Conservation (phyloP, 2,888 invertebrate species). For the Pandemis heparana region DNA sequence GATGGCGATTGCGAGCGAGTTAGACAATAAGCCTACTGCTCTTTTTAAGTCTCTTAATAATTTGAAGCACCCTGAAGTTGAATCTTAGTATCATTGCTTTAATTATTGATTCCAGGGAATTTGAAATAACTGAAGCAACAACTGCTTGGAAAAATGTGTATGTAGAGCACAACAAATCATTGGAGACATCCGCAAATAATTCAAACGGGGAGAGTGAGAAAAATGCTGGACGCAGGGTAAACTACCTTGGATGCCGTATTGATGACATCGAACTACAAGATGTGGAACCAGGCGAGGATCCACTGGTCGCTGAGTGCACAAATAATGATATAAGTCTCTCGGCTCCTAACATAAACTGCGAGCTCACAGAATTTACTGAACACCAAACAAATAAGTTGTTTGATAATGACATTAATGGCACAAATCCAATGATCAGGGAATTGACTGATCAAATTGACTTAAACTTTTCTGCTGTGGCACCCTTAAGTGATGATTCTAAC, state of each 20-base stretch:
- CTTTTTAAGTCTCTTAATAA: not conserved
- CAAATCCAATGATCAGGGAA: slow-evolving; percentile 58
- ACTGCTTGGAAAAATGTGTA: slow-evolving; percentile 81
- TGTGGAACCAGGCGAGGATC: slow-evolving; percentile 55
- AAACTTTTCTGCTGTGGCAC: slow-evolving; percentile 68
- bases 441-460: slow-evolving; percentile 66
- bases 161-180: slow-evolving; percentile 76
- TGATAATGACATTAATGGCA: slow-evolving; percentile 66
- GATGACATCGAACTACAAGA: slow-evolving; percentile 76
- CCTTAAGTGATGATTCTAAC: slow-evolving; percentile 63
- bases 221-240: slow-evolving; percentile 55
- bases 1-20: too few species aligned
- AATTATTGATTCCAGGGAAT: slow-evolving; percentile 64
- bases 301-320: slow-evolving; percentile 57
- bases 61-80: not conserved
- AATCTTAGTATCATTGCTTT: not conserved
- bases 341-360: slow-evolving; percentile 63
- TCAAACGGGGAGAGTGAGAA: slow-evolving; percentile 54
- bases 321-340: slow-evolving; percentile 56
- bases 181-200: slow-evolving; percentile 74
- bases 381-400: slow-evolving; percentile 67
- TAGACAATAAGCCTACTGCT: too few species aligned
- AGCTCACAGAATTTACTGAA: slow-evolving; percentile 69
- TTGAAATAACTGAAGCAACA: slow-evolving; percentile 75
- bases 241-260: slow-evolving; percentile 68